A percentile compares a stretch with the other conserved stretches of the same genome.
phyloP scores from a whole-genome alignment of 2,888 invertebrate genomes.

The Hermaeophaga mercurialis region DNA sequence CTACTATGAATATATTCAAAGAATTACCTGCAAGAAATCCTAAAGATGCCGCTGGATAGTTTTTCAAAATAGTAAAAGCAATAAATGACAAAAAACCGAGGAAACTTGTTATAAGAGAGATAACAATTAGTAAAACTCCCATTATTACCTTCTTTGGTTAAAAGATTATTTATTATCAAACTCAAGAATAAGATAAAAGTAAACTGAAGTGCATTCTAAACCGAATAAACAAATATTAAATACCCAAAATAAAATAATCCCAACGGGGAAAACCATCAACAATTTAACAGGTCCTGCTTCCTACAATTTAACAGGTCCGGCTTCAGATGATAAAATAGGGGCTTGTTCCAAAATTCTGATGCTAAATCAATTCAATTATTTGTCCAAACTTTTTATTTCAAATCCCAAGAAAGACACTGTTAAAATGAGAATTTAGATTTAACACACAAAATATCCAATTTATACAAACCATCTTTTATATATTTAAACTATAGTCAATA shows the following conservation, averaged over 20 bases:
- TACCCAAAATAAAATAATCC: neutral
- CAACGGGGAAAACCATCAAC: neutral
- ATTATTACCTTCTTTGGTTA: neutral
- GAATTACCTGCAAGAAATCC: conserved; percentile 38
- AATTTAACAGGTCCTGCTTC: neutral
- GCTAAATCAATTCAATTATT: too few species aligned
- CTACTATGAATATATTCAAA: neutral
- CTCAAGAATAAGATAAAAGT: neutral
- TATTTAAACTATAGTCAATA: too few species aligned
- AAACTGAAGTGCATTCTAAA: neutral
- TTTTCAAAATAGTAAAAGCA: conserved; percentile 37
- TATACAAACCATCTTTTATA: too few species aligned
- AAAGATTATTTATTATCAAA: neutral
- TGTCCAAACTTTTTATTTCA: too few species aligned
- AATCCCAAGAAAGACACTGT: too few species aligned
- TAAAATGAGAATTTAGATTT: too few species aligned
- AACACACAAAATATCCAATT: too few species aligned
- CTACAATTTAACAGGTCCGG: neutral
- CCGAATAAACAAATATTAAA: neutral
- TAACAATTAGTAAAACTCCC: neutral
- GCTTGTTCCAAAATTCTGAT: too few species aligned
- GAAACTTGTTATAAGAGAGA: conserved; percentile 18
- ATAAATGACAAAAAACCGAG: conserved; percentile 36
- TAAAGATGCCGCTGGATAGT: conserved; percentile 38
- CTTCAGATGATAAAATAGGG: too few species aligned